Base-by-base conservation (phyloP, 2,797 vertebrate species). In the Takifugu rubripes region DNA sequence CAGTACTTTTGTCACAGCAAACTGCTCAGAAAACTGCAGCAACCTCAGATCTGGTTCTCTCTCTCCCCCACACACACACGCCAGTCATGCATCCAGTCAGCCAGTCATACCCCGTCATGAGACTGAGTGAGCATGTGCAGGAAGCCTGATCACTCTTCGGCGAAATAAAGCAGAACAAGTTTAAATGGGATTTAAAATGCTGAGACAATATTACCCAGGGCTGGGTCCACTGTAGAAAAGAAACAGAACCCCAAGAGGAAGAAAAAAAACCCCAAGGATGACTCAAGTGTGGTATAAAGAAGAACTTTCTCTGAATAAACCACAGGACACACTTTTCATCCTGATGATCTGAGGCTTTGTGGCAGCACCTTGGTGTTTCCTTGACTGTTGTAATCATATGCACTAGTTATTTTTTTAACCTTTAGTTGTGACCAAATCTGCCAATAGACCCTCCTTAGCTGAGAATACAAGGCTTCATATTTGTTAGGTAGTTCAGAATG, bases 81-180 rank as follows among this genome's bases (percentile, higher is more conserved):
- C 60, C 63, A 46, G 49, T 88, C 86, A 83, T 75, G 68, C 77
- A 70, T 68, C 57, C 72, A 78, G 74, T 85, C 80, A 78, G 72
- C 74, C 73, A 77, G 83, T 84, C 81, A 85, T 77, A 64, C 79
- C 52, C 64, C 61, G 79, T 87, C 79, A 86, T 83, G 69, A 84
- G 81, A 83, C 81, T 70, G 73, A 67, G 58, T 54, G 61, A 78
- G 72, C 1, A 15, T 65, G 61, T 68, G 72, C 64, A 78, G 67
- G 66, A 81, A 71, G 75, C 72, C 63, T 31, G 54, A 77, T 79
- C 66, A 73, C 70, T 75, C 74, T 73, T 64, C 72, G 60, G 49
- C 56, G 36, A 52, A 65, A 40, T 27, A 49, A 54, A 64, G 60
- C 61, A 55, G 45, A 49, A n/a, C 4, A 60, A 72, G 60, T 16